Evolutionary conservation across 2,888 invertebrate genomes (phyloP).

Genomic region (Andricus quercusramuli): DNA sequence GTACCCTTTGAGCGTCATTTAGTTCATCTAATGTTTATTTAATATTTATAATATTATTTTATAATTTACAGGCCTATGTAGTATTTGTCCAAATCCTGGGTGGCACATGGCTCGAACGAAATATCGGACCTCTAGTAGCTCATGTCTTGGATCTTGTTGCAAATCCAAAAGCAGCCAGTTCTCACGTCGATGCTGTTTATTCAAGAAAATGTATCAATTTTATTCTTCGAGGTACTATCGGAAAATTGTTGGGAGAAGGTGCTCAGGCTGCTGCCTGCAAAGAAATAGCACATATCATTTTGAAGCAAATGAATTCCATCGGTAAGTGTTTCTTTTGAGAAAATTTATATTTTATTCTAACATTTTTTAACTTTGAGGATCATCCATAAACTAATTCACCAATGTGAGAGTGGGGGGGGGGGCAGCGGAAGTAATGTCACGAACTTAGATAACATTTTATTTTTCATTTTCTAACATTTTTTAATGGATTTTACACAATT

Average conservation of each 20-base stretch:
- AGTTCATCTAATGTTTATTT: background rate
- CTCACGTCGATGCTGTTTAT: constrained; percentile 98
- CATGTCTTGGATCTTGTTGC: constrained; percentile 96
- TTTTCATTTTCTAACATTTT: too few species aligned
- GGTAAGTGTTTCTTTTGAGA: constrained; percentile 71
- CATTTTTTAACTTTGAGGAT: too few species aligned
- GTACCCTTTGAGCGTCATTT: background rate
- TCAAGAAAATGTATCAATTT: constrained; percentile 98
- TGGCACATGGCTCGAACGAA: constrained; percentile 95
- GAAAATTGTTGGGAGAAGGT: constrained; percentile 97
- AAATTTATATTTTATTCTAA: background rate
- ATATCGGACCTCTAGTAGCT: constrained; percentile 90
- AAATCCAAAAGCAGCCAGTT: constrained; percentile 96
- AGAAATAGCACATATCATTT: constrained; percentile 94
- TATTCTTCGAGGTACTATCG: constrained; percentile 93
- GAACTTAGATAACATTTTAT: too few species aligned
- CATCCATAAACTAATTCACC: too few species aligned
- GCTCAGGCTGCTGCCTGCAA: constrained; percentile 97
- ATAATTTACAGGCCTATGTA: constrained; percentile 89
- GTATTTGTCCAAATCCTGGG: constrained; percentile 97
- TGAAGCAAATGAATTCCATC: constrained; percentile 97
- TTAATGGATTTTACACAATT: too few species aligned
- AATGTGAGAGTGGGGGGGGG: too few species aligned
- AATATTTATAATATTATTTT: background rate
- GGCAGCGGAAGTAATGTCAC: too few species aligned